Evolutionary conservation across 2,113 vertebrate species (phyloP), one percentile per base, ranked within the genome.

Genomic region (Perca flavescens): DNA sequence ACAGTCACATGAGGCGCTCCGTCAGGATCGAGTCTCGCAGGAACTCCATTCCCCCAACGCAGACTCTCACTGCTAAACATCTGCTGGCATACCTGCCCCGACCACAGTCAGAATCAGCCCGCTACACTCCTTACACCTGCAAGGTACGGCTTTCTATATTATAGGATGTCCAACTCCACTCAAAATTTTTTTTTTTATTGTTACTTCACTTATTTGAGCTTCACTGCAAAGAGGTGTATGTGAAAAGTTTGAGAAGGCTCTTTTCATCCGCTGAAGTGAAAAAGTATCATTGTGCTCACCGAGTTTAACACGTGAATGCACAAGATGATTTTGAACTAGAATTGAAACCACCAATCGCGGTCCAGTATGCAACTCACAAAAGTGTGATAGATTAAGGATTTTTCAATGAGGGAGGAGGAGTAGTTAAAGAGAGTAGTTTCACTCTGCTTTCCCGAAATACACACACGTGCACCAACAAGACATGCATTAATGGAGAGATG

Each of bases 61-160:
- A 95, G 82, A 87, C 88, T 6, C 94, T 95, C 16, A 94, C 89
- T 0, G 94, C 94, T 17, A 95, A 95, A 91, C 95, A 95, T 73
- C 90, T 95, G 89, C 87, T 95, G 86, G 94, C 95, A 0, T 95
- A 95, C 82, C 91, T 96, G 61, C 94, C 96, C 0, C 89, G 93
- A 83, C 93, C 94, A 0, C 90, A 88, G n/a, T 70, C 88, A 0
- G 90, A 93, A 31, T 84, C 83, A 10, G 69, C 80, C 72, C 76
- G 28, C 11, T 94, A 92, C 5, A 85, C 89, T 80, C 90, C 94
- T n/a, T 94, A 95, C 82, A 84, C 90, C 8, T 86, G 87, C 74
- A 91, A 94, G 95, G 95, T 95, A 92, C 1, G 6, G 28, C 12
- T 62, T 6, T 36, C 21, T 65, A 0, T 34, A 11, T 46, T 9